A percentile compares a stretch with the other conserved stretches of the same genome.
phyloP scores from a whole-genome alignment of 2,888 invertebrate species.

The Ectemnius cavifrons region DNA sequence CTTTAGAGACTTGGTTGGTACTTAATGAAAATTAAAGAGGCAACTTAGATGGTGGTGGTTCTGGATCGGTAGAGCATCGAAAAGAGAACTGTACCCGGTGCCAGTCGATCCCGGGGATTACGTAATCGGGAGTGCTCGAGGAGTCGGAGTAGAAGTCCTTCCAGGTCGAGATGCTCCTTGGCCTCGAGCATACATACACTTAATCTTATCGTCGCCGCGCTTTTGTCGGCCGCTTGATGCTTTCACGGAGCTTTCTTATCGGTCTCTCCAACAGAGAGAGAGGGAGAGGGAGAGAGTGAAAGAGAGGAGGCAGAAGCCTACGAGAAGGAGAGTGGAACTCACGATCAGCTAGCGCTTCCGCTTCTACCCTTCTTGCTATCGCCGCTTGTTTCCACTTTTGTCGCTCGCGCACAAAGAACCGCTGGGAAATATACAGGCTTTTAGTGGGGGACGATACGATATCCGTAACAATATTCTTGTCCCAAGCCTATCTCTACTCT shows the following conservation, averaged over 20 bases:
- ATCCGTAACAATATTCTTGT: slow-evolving; percentile 46
- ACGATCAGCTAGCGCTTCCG: slow-evolving; percentile 28
- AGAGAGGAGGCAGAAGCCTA: not conserved
- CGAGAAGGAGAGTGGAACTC: slow-evolving; percentile 13
- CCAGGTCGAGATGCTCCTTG: slow-evolving; percentile 43
- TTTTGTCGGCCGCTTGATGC: slow-evolving; percentile 61
- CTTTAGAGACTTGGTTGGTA: no score
- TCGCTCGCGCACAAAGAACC: slow-evolving; percentile 38
- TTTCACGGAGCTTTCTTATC: slow-evolving; percentile 58
- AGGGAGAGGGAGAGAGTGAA: not conserved
- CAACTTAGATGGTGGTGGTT: no score
- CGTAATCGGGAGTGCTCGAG: slow-evolving; percentile 36
- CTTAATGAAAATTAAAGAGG: no score
- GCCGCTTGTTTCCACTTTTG: slow-evolving; percentile 58
- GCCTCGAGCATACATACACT: slow-evolving; percentile 39
- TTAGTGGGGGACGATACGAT: slow-evolving; percentile 45
- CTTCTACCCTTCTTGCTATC: slow-evolving; percentile 23
- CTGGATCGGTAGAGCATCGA: no score
- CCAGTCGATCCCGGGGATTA: slow-evolving; percentile 54
- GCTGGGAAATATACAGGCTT: slow-evolving; percentile 36
- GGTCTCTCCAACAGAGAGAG: slow-evolving; percentile 12
- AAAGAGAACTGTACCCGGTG: slow-evolving; percentile 14
- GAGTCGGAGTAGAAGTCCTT: slow-evolving; percentile 26
- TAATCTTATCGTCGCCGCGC: slow-evolving; percentile 58
- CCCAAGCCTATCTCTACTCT: slow-evolving; percentile 22